Base-by-base conservation (phyloP, 2,113 vertebrate genomes). In the Callionymus lyra region DNA sequence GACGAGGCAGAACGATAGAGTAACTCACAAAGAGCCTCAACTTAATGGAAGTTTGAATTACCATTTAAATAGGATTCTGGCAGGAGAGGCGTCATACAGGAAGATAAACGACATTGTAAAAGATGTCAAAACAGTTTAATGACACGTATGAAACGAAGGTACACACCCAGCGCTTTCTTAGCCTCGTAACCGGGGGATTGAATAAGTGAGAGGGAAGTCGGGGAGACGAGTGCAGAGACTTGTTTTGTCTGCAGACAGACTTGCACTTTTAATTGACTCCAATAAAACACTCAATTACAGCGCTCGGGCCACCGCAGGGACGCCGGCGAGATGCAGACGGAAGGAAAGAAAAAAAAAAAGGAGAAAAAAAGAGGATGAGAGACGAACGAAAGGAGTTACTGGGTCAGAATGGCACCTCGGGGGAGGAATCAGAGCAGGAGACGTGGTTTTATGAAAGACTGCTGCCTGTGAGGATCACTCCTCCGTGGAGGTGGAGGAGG, bases 21-120 rank as follows among this genome's bases (percentile, higher is more conserved):
- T 72, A 62, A 52, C 68, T 70, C 72, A 74, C 74, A 77, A 72
- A 77, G 18, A 56, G 61, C 45, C 41, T 47, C 42, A 72, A 77
- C 70, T 79, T 79, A 80, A 80, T 79, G 72, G 79, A 83, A 80
- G 77, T 82, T 79, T 68, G 75, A 81, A 84, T 84, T 84, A 82
- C 78, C 82, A 84, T 84, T 84, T 84, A 82, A 84, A 84, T 82
- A 65, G 82, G 82, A 82, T 82, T 82, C 77, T 56, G 68, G 58
- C n/a, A 58, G 58, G 65, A 35, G 59, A 44, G 62, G 68, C 59
- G 31, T 78, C 66, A 77, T 64, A 63, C 65, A 64, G 68, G 76
- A 76, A 77, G 76, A 82, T 81, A 78, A 81, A 84, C 82, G 79
- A 79, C 80, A 81, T 63, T 70, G 80, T 82, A 84, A 81, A 84